phyloP scores from a whole-genome alignment of 2,888 invertebrate genomes.

The Boloria euphrosyne region DNA sequence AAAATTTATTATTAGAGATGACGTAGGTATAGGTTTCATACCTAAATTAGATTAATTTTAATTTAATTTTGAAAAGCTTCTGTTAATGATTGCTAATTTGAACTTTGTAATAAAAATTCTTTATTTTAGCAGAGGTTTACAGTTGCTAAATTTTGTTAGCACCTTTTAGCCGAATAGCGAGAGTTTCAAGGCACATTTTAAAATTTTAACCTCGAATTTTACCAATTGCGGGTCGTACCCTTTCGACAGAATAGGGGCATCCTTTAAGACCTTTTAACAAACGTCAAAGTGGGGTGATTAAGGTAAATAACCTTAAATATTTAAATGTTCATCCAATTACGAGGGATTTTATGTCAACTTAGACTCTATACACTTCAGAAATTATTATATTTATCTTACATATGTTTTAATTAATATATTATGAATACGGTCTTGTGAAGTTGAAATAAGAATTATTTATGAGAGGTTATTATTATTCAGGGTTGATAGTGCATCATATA shows the following conservation, averaged over 20 bases:
- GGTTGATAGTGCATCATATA: too few relatives aligned
- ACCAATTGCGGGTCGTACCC: constrained; percentile 24
- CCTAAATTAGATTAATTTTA: too few relatives aligned
- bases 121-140: constrained; percentile 1
- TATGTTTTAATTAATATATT: too few relatives aligned
- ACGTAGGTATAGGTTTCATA: too few relatives aligned
- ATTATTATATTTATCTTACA: neutral
- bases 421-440: too few relatives aligned
- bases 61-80: too few relatives aligned
- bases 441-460: too few relatives aligned
- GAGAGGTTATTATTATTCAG: too few relatives aligned
- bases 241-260: constrained; percentile 12
- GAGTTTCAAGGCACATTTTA: constrained; percentile 23
- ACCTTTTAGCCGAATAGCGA: constrained; percentile 12
- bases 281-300: constrained; percentile 29
- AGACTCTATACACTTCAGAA: constrained; percentile 2
- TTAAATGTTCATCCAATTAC: constrained; percentile 20
- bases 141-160: constrained; percentile 23
- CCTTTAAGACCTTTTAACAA: constrained; percentile 30
- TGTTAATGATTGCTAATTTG: too few relatives aligned
- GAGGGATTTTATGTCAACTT: constrained; percentile 25
- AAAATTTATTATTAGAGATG: too few relatives aligned
- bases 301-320: constrained; percentile 23
- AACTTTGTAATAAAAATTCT: neutral
- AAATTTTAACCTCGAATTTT: constrained; percentile 25